These are phyloP conservation scores for Eugnorisma glareosa DNA, from an alignment of 2,888 invertebrate species.

Conservation along the genomic window DNA sequence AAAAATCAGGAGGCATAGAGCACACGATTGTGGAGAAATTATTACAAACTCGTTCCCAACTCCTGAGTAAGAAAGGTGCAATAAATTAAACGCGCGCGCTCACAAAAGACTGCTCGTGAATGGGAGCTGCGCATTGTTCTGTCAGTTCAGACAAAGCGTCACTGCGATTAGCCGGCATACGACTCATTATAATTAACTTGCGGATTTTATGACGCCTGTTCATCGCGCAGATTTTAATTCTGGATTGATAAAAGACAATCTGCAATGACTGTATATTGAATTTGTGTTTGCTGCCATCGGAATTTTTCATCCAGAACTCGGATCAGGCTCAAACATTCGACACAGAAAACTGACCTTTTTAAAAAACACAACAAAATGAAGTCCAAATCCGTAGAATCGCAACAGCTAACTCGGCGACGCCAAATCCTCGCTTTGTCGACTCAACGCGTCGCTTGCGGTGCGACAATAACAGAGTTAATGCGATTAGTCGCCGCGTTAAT, in stretches of 20 bases:
- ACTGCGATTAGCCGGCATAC: constrained; percentile 80
- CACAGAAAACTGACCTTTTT: neutral
- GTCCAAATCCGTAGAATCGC: constrained; percentile 27
- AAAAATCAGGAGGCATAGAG: constrained; percentile 57
- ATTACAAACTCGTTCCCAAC: constrained; percentile 67
- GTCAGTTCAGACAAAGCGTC: constrained; percentile 84
- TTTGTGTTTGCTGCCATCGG: neutral
- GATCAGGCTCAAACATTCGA: neutral
- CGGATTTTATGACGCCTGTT: constrained; percentile 60
- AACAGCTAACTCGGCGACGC: constrained; percentile 35
- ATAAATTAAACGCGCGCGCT: constrained; percentile 76
- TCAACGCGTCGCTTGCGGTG: constrained; percentile 45
- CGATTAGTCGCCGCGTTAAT: constrained; percentile 63
- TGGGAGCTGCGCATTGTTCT: constrained; percentile 82
- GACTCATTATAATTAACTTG: constrained; percentile 83
- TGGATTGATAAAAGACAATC: neutral
- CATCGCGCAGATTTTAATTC: constrained; percentile 9
- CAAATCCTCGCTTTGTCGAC: constrained; percentile 53
- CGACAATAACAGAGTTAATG: constrained; percentile 60
- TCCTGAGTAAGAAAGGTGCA: constrained; percentile 69
- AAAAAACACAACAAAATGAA: constrained; percentile 2
- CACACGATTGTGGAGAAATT: constrained; percentile 64
- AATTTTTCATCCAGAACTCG: neutral
- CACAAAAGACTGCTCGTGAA: constrained; percentile 79
- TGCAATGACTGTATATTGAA: neutral